These are phyloP conservation scores for Scortum barcoo DNA, from an alignment of 2,113 vertebrate genomes.

Conservation along the genomic window DNA sequence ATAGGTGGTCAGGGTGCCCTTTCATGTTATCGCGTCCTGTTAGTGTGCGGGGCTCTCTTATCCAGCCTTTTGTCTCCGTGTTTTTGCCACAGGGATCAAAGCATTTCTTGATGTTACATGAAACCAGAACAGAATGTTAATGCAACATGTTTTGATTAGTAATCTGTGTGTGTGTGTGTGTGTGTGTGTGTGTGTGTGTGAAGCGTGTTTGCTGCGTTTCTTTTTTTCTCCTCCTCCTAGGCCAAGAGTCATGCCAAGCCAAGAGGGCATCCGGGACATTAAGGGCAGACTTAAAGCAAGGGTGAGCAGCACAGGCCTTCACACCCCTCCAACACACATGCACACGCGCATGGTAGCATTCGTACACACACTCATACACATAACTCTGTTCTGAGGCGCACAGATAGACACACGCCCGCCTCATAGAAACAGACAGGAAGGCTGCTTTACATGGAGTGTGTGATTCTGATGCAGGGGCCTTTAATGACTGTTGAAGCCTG, in stretches of 20 bases:
- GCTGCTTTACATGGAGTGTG: constrained; percentile 77
- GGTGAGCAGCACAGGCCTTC: constrained; percentile 82
- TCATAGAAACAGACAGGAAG: constrained; percentile 75
- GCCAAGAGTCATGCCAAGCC: constrained; percentile 95
- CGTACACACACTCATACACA: constrained; percentile 66
- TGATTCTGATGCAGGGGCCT: constrained; percentile 79
- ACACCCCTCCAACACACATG: constrained; percentile 44
- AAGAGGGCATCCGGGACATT: constrained; percentile 94
- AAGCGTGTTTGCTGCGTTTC: constrained; percentile 10
- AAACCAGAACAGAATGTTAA: constrained; percentile 75
- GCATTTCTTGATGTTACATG: constrained; percentile 75
- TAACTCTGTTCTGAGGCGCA: constrained; percentile 32
- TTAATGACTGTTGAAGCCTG: constrained; percentile 91
- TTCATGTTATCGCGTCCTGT: constrained; percentile 63
- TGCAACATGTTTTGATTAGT: constrained; percentile 73
- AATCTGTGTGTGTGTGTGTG: constrained; percentile 42
- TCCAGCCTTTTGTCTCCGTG: constrained; percentile 74
- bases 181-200: background rate
- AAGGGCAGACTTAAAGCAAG: constrained; percentile 93
- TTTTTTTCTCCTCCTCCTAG: constrained; percentile 79
- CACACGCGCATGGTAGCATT: constrained; percentile 21
- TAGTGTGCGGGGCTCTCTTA: constrained; percentile 54
- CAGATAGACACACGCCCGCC: constrained; percentile 54
- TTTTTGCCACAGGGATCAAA: constrained; percentile 78
- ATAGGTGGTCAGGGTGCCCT: constrained; percentile 67